A percentile compares a stretch with the other conserved stretches of the same genome.
phyloP scores from a whole-genome alignment of 1,140 invertebrate genomes.

The Magallana ariakensis region DNA sequence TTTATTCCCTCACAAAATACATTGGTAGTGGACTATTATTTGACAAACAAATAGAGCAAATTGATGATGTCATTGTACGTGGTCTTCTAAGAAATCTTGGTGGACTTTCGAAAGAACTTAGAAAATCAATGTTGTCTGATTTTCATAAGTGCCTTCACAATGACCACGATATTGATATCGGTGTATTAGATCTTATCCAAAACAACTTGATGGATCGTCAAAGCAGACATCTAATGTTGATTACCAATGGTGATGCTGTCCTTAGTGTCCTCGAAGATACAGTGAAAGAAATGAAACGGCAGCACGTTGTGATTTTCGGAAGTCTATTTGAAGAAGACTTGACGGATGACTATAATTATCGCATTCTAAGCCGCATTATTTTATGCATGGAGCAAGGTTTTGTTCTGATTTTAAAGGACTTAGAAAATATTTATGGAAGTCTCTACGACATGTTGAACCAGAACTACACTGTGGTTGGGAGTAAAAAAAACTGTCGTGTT shows the following conservation, averaged over 20 bases:
- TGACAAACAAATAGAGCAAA: neutral
- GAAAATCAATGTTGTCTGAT: neutral
- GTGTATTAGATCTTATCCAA: slow-evolving; percentile 57
- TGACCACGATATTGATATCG: neutral
- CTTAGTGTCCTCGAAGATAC: slow-evolving; percentile 58
- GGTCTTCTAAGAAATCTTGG: slow-evolving; percentile 69
- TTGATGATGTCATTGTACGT: slow-evolving; percentile 43
- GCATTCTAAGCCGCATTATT: slow-evolving; percentile 71
- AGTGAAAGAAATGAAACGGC: slow-evolving; percentile 48
- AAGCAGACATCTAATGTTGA: slow-evolving; percentile 65
- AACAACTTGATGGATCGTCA: slow-evolving; percentile 60
- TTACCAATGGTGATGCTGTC: slow-evolving; percentile 63
- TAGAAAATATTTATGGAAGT: slow-evolving; percentile 73
- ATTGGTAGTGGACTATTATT: slow-evolving; percentile 50
- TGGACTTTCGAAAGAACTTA: slow-evolving; percentile 61
- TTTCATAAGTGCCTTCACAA: neutral
- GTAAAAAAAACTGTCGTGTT: slow-evolving; percentile 69
- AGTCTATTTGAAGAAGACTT: slow-evolving; percentile 71
- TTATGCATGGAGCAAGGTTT: slow-evolving; percentile 73
- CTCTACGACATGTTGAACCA: slow-evolving; percentile 75
- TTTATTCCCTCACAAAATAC: slow-evolving; percentile 72
- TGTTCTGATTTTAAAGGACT: slow-evolving; percentile 68
- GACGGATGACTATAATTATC: slow-evolving; percentile 68
- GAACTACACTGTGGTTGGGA: slow-evolving; percentile 69
- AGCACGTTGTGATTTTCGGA: slow-evolving; percentile 66